phyloP scores from a whole-genome alignment of 2,888 invertebrate species.

The Encarsia formosa region DNA sequence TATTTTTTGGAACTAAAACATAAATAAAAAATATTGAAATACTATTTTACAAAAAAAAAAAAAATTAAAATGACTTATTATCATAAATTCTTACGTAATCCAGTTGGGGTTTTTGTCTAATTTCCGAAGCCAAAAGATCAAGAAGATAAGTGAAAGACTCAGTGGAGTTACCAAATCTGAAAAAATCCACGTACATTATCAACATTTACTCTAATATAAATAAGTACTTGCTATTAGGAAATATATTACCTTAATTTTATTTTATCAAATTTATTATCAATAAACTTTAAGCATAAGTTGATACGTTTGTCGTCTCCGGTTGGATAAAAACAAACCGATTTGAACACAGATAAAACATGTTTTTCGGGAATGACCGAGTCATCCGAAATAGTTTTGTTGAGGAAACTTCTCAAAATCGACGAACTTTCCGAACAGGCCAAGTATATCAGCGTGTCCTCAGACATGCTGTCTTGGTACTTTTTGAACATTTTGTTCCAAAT shows the following conservation, averaged over 20 bases:
- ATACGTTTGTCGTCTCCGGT: constrained; percentile 21
- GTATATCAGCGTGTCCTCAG: constrained; percentile 13
- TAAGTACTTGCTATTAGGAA: background rate
- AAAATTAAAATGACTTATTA: constrained; percentile 2
- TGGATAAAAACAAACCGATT: constrained; percentile 21
- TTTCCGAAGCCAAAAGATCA: constrained; percentile 21
- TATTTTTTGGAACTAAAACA: constrained; percentile 14
- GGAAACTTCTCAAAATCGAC: constrained; percentile 15
- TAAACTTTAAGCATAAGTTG: constrained; percentile 20
- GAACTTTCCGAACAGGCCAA: constrained; percentile 21
- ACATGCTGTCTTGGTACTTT: constrained; percentile 14
- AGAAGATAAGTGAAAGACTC: constrained; percentile 17
- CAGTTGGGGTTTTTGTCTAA: constrained; percentile 19
- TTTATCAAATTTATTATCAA: constrained; percentile 12
- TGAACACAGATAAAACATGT: constrained; percentile 19
- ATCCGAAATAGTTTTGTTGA: constrained; percentile 14
- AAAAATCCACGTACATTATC: background rate
- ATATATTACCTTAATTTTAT: constrained; percentile 17
- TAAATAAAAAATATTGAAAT: constrained; percentile 1
- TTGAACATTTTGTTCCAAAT: constrained; percentile 22
- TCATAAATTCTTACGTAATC: constrained; percentile 10
- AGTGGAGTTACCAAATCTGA: constrained; percentile 15
- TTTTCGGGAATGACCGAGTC: constrained; percentile 18
- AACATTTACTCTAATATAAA: background rate
- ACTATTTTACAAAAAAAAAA: background rate